Evolutionary conservation across 2,797 vertebrate genomes (phyloP), one percentile per base, ranked within the genome.

Genomic region (Leucoraja ocellata): DNA sequence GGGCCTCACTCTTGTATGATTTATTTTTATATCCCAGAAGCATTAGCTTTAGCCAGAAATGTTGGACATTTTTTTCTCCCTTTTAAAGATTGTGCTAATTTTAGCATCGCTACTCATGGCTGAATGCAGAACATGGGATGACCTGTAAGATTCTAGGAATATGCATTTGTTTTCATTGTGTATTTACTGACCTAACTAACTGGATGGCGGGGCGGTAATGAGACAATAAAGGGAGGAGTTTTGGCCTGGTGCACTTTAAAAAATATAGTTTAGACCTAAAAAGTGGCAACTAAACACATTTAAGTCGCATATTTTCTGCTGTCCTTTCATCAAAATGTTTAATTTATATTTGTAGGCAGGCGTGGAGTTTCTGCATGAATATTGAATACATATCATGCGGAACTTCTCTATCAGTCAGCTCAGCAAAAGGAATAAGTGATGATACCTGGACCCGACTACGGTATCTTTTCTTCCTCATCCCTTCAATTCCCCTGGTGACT

Each of bases 251-350:
- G 21, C 23, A 21, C 2, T 73, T 73, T 21, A 73, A 18, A 73
- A 73, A 21, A 46, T 46, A 46, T 46, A 28, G 63, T 18, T 16
- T 39, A 21, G 86, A 90, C 68, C 32, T 61, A n/a, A 86, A 86
- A 63, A 86, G 25, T 65, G 54, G 14, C 61, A 65, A 65, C 39
- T 25, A 16, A 68, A 68, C 16, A 7, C 1, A 18, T 63, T 90
- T 68, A 68, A 36, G 13, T 68, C 65, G 9, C 4, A 65, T 88
- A 90, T 36, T 90, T 71, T 21, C 10, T 32, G 63, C 81, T n/a
- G 81, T 90, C 65, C 8, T 68, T 68, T 36, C 86, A 90, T 36
- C 86, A 65, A 36, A 68, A 71, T 90, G 32, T 90, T 90, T 32
- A 90, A 88, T 90, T 32, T 90, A n/a, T 63, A 68, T 68, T 23